Base-by-base conservation (phyloP, 2,797 vertebrate species). In the Macroramphosus scolopax region DNA sequence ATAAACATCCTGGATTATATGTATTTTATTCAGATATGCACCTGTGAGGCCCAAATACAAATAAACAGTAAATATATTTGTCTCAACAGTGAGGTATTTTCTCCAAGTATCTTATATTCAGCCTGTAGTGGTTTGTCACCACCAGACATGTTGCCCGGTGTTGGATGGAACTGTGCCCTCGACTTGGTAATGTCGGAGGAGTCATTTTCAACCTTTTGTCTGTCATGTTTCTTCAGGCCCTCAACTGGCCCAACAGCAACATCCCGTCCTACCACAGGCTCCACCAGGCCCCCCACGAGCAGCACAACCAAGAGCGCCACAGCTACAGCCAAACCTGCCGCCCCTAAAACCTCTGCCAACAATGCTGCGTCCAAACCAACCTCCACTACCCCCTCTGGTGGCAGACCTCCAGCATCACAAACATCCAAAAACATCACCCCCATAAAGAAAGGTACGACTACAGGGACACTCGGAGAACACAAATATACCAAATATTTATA, bases 401-500 rank as follows among this genome's bases (percentile, higher is more conserved):
- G 81, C 59, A 89, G 81, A 68, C 38, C 82, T 42, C 58, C 76
- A 34, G 63, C 60, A 68, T 61, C 77, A 49, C 85, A 77, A 32
- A 58, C 78, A 33, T 74, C 86, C 26, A 89, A 76, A 49, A 87
- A 53, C 36, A 71, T 77, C 6, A 81, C 85, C 8, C 72, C 88
- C 20, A 28, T 83, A 41, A 90, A 88, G 72, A 91, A 89, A 89
- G 91, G 90, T 91, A 62, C 44, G 5, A 2, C 2, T 8, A n/a
- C 17, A 41, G 14, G 26, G 8, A 17, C 8, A 6, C 12, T 5
- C 3, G 8, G n/a, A 12, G 16, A 17, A 3, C 20, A 22, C 20
- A 22, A 22, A 6, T 26, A 3, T 6, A 26, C 25, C 25, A 26
- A n/a, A n/a, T n/a, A n/a, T n/a, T n/a, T n/a, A n/a, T n/a, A n/a